phyloP scores from a whole-genome alignment of 2,113 vertebrate genomes.

The Phyllostomus hastatus region DNA sequence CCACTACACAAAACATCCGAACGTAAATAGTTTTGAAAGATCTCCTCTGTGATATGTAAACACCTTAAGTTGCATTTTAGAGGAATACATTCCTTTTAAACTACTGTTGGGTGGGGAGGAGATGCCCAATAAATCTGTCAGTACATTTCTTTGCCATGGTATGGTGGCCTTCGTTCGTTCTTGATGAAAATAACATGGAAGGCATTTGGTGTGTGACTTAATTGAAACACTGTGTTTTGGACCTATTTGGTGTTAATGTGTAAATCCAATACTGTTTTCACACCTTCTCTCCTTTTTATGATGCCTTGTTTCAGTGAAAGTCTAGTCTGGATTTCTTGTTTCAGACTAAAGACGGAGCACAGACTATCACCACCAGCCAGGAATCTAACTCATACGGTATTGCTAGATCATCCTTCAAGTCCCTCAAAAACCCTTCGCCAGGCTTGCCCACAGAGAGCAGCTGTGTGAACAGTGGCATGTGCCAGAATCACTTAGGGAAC shows the following conservation, averaged over 20 bases:
- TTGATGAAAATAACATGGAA: slow-evolving; percentile 9
- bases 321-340: slow-evolving; percentile 23
- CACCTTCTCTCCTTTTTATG: slow-evolving; percentile 31
- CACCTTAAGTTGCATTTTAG: not conserved
- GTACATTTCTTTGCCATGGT: not conserved
- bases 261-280: slow-evolving; percentile 54
- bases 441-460: not conserved
- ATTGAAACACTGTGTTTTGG: slow-evolving; percentile 37
- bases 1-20: not conserved
- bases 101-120: not conserved
- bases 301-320: not conserved
- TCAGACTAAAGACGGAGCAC: not conserved
- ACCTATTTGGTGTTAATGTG: slow-evolving; percentile 45
- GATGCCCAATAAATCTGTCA: not conserved
- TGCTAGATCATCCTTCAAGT: not conserved
- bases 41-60: not conserved
- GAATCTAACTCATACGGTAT: not conserved
- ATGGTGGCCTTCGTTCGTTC: not conserved
- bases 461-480: not conserved
- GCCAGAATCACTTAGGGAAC: not conserved
- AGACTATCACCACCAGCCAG: not conserved
- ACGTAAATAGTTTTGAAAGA: not conserved
- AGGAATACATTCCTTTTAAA: not conserved
- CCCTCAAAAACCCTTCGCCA: not conserved
- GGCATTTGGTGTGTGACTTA: slow-evolving; percentile 14